Conservation (phyloP, 1,140 invertebrate genomes). For the Phymastichus coffea region DNA sequence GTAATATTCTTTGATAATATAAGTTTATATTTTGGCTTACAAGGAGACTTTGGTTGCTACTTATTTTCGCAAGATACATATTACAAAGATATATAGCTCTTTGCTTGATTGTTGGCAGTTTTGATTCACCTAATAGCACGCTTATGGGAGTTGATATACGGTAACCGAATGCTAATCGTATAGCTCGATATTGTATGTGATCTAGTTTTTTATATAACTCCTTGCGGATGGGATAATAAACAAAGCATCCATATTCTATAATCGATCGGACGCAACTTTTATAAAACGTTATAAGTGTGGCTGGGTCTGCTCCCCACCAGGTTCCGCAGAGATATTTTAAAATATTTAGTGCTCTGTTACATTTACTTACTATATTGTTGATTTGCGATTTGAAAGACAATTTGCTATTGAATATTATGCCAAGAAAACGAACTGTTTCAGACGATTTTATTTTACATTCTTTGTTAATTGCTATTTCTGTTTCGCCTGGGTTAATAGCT, state of each 20-base stretch:
- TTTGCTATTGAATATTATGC: slow-evolving; percentile 10
- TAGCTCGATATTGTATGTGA: slow-evolving; percentile 3
- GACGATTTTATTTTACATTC: background rate
- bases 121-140: slow-evolving; percentile 16
- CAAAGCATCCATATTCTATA: slow-evolving; percentile 15
- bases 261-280: slow-evolving; percentile 18
- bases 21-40: background rate
- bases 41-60: background rate
- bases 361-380: background rate
- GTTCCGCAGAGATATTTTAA: slow-evolving; percentile 13
- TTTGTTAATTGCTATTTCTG: background rate
- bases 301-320: slow-evolving; percentile 23
- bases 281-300: slow-evolving; percentile 1
- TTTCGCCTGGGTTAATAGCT: background rate
- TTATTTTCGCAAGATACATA: background rate
- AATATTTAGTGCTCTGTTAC: slow-evolving; percentile 4
- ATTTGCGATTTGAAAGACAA: background rate
- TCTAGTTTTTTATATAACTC: background rate
- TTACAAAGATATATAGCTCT: background rate
- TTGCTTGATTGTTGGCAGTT: background rate
- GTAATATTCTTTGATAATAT: too few species aligned
- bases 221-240: slow-evolving; percentile 8
- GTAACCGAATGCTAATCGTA: slow-evolving; percentile 8
- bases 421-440: background rate
- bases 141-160: slow-evolving; percentile 6